Evolutionary conservation across 92 coral and sea anemone species (phyloP).

Genomic region (Meandrina meandrites): DNA sequence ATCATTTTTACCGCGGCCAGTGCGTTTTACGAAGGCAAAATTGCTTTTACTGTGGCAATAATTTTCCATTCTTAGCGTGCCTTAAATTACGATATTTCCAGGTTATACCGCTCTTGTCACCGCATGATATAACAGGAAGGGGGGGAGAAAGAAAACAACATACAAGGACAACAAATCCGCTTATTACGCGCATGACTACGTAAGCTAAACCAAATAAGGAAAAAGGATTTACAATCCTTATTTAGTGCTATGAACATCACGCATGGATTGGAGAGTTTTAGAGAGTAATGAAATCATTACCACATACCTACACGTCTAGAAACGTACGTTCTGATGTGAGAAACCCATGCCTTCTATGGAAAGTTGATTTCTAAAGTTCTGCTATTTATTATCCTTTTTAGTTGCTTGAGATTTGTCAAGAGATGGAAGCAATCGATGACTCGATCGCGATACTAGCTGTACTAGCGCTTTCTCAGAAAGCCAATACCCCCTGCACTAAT

Average conservation of each 20-base stretch:
- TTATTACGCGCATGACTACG: not conserved
- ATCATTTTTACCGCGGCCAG: not conserved
- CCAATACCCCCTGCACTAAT: not conserved
- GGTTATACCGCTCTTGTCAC: not conserved
- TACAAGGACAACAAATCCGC: not conserved
- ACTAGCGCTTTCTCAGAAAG: not conserved
- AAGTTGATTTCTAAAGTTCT: not conserved
- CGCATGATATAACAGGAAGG: not conserved
- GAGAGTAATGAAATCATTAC: not conserved
- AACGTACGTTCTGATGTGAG: not conserved
- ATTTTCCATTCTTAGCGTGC: constrained; percentile 22
- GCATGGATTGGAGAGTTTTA: not conserved
- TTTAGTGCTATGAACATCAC: not conserved
- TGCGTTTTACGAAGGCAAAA: not conserved
- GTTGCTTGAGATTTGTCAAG: not conserved
- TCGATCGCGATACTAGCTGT: not conserved
- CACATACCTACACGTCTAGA: constrained; percentile 13
- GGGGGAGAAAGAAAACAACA: not conserved
- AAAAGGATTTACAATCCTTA: not conserved
- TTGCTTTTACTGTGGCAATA: not conserved
- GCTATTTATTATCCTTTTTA: too few species aligned
- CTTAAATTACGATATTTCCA: constrained; percentile 11
- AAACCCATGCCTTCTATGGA: not conserved
- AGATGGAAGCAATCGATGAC: not conserved
- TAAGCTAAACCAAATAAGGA: constrained; percentile 27